These are phyloP conservation scores for Plecturocebus donacophilus DNA, from an alignment of 2,113 vertebrate species.

Conservation along the genomic window DNA sequence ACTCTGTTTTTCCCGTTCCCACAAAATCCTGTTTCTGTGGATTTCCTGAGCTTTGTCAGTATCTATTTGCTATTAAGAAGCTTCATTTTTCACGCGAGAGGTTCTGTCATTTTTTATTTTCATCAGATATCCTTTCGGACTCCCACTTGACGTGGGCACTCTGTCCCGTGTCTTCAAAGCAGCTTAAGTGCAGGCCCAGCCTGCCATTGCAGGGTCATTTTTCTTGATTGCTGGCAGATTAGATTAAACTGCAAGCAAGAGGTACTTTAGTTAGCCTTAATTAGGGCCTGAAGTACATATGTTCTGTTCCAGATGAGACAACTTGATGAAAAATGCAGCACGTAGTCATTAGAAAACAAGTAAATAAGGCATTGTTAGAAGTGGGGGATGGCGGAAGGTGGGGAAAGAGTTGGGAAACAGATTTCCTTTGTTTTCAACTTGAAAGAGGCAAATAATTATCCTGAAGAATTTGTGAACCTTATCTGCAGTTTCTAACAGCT, in stretches of 20 bases:
- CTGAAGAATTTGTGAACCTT: background rate
- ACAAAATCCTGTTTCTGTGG: background rate
- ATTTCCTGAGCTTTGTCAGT: background rate
- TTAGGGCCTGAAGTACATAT: slow-evolving; percentile 70
- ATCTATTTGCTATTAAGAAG: background rate
- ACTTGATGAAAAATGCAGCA: slow-evolving; percentile 75
- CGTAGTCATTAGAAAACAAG: slow-evolving; percentile 75
- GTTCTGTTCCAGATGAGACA: slow-evolving; percentile 73
- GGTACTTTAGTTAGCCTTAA: slow-evolving; percentile 74
- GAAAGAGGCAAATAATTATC: background rate
- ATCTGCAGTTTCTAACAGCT: background rate
- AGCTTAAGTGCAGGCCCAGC: background rate
- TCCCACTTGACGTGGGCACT: background rate
- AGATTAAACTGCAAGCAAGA: slow-evolving; percentile 67
- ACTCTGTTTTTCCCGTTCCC: background rate
- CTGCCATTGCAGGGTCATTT: background rate
- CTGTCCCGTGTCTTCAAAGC: background rate
- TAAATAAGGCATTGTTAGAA: slow-evolving; percentile 67
- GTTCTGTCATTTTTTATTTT: background rate
- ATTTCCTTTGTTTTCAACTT: slow-evolving; percentile 6
- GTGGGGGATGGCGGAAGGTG: background rate
- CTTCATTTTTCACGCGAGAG: background rate
- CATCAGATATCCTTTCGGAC: background rate
- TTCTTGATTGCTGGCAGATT: slow-evolving; percentile 56
- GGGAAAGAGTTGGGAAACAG: slow-evolving; percentile 43